Evolutionary conservation across 2,888 invertebrate species (phyloP), one percentile per base, ranked within the genome.

Genomic region (Mantis religiosa): DNA sequence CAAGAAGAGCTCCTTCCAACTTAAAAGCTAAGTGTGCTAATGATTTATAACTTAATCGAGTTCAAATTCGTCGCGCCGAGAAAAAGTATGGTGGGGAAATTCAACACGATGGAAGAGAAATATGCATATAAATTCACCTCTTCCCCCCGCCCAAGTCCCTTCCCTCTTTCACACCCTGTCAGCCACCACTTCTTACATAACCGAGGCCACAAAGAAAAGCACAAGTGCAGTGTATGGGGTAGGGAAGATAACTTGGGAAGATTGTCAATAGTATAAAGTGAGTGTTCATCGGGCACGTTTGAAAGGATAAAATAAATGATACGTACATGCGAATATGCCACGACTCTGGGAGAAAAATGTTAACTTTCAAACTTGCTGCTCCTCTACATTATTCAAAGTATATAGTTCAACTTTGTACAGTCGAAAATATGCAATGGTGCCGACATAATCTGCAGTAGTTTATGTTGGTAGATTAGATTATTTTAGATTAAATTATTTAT

Each of bases 71-170:
- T 89, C 88, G 34, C 28, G n/a, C 28, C 84, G 86, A 82, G 87
- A 81, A 88, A 81, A 86, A 28, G 47, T 71, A 86, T 86, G 86
- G 86, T 9, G 27, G 8, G 83, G 71, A 89, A 89, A 89, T 85
- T 14, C 85, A 89, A 89, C 85, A 82, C 88, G 90, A 87, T 84
- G 89, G 90, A 90, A 90, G 85, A 88, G 90, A 90, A 87, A 88
- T 89, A 89, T 90, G 89, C 54, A 89, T 87, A 85, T 89, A 83
- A 88, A 89, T 85, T 89, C 82, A 71, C 54, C 54, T 1, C n/a
- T n/a, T n/a, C n/a, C n/a, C n/a, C n/a, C n/a, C n/a, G n/a, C 20
- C 20, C 54, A 71, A 25, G 54, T 6, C 54, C 6, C 54, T 20
- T 6, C 54, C 20, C 0, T 4, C 25, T 71, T 71, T 25, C 54